Base-by-base conservation (phyloP, 2,797 vertebrate species). In the Tolypeutes matacus region DNA sequence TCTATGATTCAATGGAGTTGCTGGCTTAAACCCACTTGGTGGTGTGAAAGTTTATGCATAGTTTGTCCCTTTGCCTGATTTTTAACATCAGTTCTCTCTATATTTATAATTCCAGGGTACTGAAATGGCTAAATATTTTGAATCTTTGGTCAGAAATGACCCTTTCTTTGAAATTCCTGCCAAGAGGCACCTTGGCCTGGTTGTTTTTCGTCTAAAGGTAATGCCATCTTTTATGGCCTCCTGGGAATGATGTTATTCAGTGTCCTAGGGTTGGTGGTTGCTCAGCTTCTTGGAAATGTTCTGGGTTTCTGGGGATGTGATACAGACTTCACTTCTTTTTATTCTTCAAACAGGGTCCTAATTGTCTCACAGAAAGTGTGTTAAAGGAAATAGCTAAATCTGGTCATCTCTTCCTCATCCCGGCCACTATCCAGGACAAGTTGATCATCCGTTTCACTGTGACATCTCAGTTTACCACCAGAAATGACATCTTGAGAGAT, bases 141-240 rank as follows among this genome's bases (percentile, higher is more conserved):
- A 99, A 97, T 99, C 99, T 58, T 97, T 99, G 95, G 99, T 99
- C 88, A 98, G 90, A 97, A 99, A 97, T 15, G 99, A 99, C 85
- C 98, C 99, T 58, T 98, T 99, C 92, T 99, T 99, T 98, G 99
- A 99, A 98, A 98, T 99, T 97, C 99, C 99, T 95, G 99, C 99
- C 36, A 98, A 99, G 97, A 99, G 99, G 86, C 98, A 99, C 97
- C 99, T 99, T 10, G 99, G 99, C 81, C 97, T 99, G 95, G 99
- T 99, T 90, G 99, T 99, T 86, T 99, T 99, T 97, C 99, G 99
- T 93, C 98, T 99, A 82, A 99, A 99, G 98, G 99, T 99, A 98
- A 98, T 76, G 39, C 39, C 0, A 42, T 93, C 49, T 56, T 39
- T 67, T 2, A 10, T 12, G 7, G 27, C 36, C 53, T 34, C 42